phyloP scores from a whole-genome alignment of 2,113 vertebrate species.

The Pao palembangensis region DNA sequence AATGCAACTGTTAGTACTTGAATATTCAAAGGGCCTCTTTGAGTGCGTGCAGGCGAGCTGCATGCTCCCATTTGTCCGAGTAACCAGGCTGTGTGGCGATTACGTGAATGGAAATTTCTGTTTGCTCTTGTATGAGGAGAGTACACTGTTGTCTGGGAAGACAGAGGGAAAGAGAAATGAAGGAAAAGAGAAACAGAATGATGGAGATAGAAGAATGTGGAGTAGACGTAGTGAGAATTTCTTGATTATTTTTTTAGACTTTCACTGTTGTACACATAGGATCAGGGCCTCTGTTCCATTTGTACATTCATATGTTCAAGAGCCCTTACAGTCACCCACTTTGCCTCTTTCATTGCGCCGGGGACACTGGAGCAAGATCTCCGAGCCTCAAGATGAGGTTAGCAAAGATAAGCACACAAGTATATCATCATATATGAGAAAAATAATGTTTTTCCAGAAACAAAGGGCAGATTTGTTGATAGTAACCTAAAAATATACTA shows the following conservation, averaged over 20 bases:
- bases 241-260: constrained; percentile 58
- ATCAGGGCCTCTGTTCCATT: constrained; percentile 57
- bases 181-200: constrained; percentile 28
- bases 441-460: too few relatives aligned
- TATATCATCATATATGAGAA: too few relatives aligned
- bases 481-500: too few relatives aligned
- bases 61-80: constrained; percentile 68
- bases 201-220: constrained; percentile 36
- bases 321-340: constrained; percentile 62
- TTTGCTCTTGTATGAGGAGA: constrained; percentile 64
- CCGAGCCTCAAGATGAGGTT: constrained; percentile 37
- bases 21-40: constrained; percentile 75
- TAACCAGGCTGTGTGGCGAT: constrained; percentile 58
- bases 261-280: constrained; percentile 62
- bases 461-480: too few relatives aligned
- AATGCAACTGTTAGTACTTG: constrained; percentile 74
- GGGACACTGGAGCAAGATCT: constrained; percentile 37
- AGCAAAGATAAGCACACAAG: constrained; percentile 16
- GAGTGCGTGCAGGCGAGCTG: constrained; percentile 71
- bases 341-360: constrained; percentile 43
- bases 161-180: constrained; percentile 29
- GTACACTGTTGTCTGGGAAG: constrained; percentile 59
- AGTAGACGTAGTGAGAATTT: constrained; percentile 43
- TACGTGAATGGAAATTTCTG: constrained; percentile 71
- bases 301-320: constrained; percentile 70